Conservation (phyloP, 2,113 vertebrate genomes). For the Platanista minor region DNA sequence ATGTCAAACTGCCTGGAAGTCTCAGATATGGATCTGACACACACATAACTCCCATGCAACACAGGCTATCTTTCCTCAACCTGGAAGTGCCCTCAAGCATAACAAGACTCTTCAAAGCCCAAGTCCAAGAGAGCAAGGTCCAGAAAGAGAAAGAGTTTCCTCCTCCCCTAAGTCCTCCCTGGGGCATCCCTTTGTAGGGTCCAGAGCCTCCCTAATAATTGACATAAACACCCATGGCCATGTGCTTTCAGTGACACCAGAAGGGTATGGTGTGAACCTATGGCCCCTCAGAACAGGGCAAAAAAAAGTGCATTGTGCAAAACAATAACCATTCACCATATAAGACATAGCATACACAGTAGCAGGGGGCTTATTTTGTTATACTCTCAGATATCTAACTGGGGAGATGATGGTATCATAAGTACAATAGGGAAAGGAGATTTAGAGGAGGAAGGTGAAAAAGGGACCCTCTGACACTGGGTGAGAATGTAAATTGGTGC, state of each 20-base stretch:
- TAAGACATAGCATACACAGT: background rate
- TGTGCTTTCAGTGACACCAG: background rate
- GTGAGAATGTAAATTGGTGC: background rate
- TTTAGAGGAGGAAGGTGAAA: background rate
- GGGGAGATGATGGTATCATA: background rate
- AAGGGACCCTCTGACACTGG: background rate
- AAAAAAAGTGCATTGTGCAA: background rate
- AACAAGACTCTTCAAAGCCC: background rate
- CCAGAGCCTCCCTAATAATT: background rate
- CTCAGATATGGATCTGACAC: background rate
- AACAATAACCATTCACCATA: background rate
- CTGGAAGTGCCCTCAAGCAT: background rate
- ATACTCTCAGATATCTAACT: background rate
- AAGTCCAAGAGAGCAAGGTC: background rate
- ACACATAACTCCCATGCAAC: background rate
- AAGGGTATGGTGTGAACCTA: background rate
- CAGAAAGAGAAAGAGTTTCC: background rate
- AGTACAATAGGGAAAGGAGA: background rate
- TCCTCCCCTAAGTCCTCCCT: background rate
- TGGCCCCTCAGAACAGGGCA: background rate
- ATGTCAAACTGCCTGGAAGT: background rate
- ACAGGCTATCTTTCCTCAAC: background rate
- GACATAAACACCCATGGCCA: background rate
- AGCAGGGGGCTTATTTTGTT: background rate
- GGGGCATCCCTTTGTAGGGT: background rate